A percentile compares a stretch with the other conserved stretches of the same genome.
These are phyloP conservation scores for Sinonovacula constricta DNA, from an alignment of 1,140 invertebrate genomes.

Conservation along the genomic window DNA sequence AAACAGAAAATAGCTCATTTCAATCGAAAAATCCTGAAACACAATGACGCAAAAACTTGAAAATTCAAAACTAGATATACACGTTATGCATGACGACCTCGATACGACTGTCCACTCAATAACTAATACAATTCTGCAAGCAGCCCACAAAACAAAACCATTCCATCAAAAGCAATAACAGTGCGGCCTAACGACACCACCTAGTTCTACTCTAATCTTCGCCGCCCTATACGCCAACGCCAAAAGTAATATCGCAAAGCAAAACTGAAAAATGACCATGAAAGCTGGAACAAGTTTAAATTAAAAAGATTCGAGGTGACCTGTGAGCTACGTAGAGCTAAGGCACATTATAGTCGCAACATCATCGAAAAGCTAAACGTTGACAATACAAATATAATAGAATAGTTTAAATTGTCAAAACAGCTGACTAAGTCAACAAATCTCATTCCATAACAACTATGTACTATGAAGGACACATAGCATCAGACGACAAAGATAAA, in stretches of 20 bases:
- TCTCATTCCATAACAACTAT: conserved; percentile 1
- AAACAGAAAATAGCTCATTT: background rate
- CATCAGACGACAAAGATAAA: conserved; percentile 3
- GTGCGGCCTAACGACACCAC: background rate
- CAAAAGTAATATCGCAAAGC: conserved; percentile 25
- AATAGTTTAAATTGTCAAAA: no score
- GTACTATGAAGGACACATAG: background rate
- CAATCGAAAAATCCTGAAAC: conserved; percentile 17
- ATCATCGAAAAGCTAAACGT: background rate
- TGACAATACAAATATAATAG: background rate
- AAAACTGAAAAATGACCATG: conserved; percentile 24
- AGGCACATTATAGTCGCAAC: background rate
- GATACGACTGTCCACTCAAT: background rate
- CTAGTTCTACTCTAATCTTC: conserved; percentile 33
- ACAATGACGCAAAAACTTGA: conserved; percentile 1
- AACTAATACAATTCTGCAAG: conserved; percentile 1
- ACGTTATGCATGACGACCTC: background rate
- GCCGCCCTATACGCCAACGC: conserved; percentile 10
- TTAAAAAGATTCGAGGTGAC: conserved; percentile 1
- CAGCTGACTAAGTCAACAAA: no score
- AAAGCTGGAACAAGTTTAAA: conserved; percentile 13
- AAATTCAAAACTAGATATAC: background rate
- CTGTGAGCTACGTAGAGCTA: background rate
- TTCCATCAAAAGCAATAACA: conserved; percentile 44
- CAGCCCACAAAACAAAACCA: conserved; percentile 2